A percentile compares a stretch with the other conserved stretches of the same genome.
These are phyloP conservation scores for Calonectris borealis DNA, from an alignment of 2,113 vertebrate species.

Conservation along the genomic window DNA sequence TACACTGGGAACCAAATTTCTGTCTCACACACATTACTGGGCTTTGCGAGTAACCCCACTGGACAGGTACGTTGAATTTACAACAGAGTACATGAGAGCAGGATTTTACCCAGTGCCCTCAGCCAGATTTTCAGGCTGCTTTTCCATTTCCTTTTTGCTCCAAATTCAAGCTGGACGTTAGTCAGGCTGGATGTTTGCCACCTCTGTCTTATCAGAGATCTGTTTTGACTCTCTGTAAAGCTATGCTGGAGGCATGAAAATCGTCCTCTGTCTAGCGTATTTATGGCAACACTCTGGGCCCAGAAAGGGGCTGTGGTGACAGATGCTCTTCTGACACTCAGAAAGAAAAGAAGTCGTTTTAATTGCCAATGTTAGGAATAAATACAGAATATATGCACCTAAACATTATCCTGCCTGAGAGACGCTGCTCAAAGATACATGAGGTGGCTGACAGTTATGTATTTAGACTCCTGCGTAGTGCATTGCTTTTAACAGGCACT, in stretches of 20 bases:
- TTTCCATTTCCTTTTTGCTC: background rate
- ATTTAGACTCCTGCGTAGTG: rapidly evolving
- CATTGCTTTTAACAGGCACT: background rate
- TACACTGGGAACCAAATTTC: background rate
- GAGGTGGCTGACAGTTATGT: background rate
- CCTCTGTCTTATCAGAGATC: conserved; percentile 12
- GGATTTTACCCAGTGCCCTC: background rate
- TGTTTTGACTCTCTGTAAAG: conserved; percentile 38
- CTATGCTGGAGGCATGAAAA: conserved; percentile 14
- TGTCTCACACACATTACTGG: background rate
- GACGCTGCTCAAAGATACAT: background rate
- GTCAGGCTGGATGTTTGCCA: conserved; percentile 21
- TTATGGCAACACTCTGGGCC: background rate
- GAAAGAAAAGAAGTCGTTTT: background rate
- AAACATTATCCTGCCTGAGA: background rate
- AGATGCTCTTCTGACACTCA: background rate
- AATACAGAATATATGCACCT: background rate
- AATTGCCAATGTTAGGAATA: background rate
- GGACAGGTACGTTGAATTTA: background rate
- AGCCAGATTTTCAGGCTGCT: background rate
- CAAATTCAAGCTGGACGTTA: background rate
- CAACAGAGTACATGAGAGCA: background rate
- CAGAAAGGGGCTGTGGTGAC: background rate
- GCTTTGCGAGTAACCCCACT: background rate
- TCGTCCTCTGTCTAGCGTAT: background rate